Evolutionary conservation across 1,140 invertebrate species (phyloP).

Genomic region (Sesamia nonagrioides): DNA sequence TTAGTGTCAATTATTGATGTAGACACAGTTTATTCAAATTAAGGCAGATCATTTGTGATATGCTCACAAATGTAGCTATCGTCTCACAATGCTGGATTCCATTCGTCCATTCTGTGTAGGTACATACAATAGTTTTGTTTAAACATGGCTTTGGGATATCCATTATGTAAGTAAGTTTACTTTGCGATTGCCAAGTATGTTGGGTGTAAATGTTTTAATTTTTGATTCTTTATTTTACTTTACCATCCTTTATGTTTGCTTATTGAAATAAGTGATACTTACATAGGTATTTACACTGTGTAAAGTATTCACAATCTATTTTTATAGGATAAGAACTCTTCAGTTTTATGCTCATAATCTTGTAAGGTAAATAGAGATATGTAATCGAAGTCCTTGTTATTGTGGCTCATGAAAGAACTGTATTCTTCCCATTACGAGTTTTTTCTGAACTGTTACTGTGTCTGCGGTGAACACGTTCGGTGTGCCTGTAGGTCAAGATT

Average conservation of each 20-base stretch:
- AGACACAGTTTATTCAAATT: slow-evolving; percentile 32
- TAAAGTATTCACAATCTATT: slow-evolving; percentile 25
- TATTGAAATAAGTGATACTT: slow-evolving; percentile 6
- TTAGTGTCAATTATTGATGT: slow-evolving; percentile 5
- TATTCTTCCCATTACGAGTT: too few species aligned
- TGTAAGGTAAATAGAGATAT: background rate
- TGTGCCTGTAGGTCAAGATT: slow-evolving; percentile 17
- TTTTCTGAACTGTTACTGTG: background rate
- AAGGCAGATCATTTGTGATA: slow-evolving; percentile 38
- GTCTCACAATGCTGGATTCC: slow-evolving; percentile 26
- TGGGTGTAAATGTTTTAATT: slow-evolving; percentile 11
- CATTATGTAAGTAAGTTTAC: slow-evolving; percentile 39
- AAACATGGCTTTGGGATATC: slow-evolving; percentile 24
- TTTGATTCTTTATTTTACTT: slow-evolving; percentile 20
- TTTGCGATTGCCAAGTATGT: slow-evolving; percentile 35
- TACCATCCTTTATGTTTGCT: slow-evolving; percentile 1
- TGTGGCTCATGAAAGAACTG: background rate
- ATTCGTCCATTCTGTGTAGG: slow-evolving; percentile 4
- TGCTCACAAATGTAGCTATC: slow-evolving; percentile 19
- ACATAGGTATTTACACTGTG: background rate
- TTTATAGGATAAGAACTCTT: slow-evolving; percentile 4
- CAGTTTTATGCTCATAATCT: background rate
- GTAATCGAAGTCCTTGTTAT: slow-evolving; percentile 1
- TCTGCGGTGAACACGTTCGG: background rate
- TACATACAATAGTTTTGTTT: slow-evolving; percentile 17